Percentiles rank a stretch among this genome's conserved stretches.
These are phyloP conservation scores for Mirza zaza DNA, from an alignment of 2,113 vertebrate genomes.

Conservation along the genomic window DNA sequence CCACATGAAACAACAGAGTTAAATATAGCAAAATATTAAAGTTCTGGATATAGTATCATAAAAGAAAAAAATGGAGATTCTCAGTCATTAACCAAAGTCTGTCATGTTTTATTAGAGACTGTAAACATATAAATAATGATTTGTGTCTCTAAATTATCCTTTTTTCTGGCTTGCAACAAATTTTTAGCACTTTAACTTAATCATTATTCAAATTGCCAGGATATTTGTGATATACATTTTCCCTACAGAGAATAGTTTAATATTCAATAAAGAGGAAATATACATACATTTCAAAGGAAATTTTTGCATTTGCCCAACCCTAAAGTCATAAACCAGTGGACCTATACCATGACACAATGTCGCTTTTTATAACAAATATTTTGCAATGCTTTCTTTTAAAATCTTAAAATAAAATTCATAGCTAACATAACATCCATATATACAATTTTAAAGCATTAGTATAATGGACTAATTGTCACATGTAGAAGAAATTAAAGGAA, in stretches of 20 bases:
- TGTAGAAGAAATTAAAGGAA: neutral
- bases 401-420: slow-evolving; percentile 36
- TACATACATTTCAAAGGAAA: slow-evolving; percentile 26
- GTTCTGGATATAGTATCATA: slow-evolving; percentile 20
- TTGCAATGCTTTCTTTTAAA: slow-evolving; percentile 38
- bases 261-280: neutral
- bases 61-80: slow-evolving; percentile 23
- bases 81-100: slow-evolving; percentile 4
- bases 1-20: neutral
- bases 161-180: slow-evolving; percentile 29
- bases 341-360: neutral
- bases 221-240: neutral
- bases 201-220: neutral
- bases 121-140: slow-evolving; percentile 29
- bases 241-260: neutral
- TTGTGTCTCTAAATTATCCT: neutral
- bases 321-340: neutral
- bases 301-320: neutral
- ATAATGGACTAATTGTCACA: neutral
- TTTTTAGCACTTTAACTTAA: slow-evolving; percentile 45
- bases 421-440: neutral
- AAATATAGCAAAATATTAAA: slow-evolving; percentile 37
- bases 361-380: slow-evolving; percentile 38
- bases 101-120: neutral
- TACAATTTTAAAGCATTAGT: neutral